Conservation (phyloP, 2,888 invertebrate species). For the Leptinotarsa peninsularis region DNA sequence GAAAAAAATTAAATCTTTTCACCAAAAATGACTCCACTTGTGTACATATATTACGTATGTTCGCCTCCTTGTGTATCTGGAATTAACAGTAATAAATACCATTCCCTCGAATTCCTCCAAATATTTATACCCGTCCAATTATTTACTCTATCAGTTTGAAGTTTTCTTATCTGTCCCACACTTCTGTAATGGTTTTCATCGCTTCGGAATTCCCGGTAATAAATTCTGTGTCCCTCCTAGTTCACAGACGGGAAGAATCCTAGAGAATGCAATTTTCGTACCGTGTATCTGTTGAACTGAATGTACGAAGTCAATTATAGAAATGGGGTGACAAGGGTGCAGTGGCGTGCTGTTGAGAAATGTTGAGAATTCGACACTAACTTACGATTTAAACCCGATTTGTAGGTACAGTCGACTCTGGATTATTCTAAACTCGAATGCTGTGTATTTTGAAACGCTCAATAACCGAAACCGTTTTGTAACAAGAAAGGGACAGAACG, state of each 20-base stretch:
- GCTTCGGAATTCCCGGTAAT: conserved; percentile 14
- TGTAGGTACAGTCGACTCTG: no score
- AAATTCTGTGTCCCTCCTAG: background rate
- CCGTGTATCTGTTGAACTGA: background rate
- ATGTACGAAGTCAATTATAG: background rate
- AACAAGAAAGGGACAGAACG: no score
- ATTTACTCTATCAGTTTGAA: conserved; percentile 33
- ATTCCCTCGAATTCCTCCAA: conserved; percentile 7
- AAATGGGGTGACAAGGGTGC: background rate
- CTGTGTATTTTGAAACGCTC: no score
- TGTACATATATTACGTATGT: background rate
- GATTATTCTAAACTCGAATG: no score
- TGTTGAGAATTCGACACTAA: no score
- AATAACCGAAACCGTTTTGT: no score
- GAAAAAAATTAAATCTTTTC: no score
- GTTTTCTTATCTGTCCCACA: conserved; percentile 35
- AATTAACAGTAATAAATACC: conserved; percentile 20
- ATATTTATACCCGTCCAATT: conserved; percentile 32
- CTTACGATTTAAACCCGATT: no score
- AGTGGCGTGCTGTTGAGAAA: no score
- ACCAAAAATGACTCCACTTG: no score
- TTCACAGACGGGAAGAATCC: background rate
- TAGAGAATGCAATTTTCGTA: conserved; percentile 10
- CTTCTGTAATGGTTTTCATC: conserved; percentile 34
- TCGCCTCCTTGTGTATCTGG: background rate